Percentiles rank a stretch among this genome's conserved stretches.
phyloP scores from a whole-genome alignment of 2,888 invertebrate genomes.

The Erebia epiphron region DNA sequence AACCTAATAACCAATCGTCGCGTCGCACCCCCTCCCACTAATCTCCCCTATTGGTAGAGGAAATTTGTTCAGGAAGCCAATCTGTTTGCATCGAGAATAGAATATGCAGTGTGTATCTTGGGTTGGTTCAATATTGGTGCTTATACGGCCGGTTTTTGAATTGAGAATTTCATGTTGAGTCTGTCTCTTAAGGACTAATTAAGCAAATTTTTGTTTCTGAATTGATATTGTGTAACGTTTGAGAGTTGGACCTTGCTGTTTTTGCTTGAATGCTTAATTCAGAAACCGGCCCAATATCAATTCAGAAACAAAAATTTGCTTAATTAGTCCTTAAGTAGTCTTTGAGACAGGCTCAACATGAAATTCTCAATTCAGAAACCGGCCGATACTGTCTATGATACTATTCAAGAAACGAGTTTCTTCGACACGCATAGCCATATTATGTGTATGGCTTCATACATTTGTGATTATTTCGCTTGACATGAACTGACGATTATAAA shows the following conservation, averaged over 20 bases:
- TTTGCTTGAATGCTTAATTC: too few relatives aligned
- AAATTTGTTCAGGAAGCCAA: constrained; percentile 18
- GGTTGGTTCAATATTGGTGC: neutral
- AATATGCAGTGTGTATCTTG: neutral
- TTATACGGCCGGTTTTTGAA: too few relatives aligned
- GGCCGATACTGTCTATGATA: neutral
- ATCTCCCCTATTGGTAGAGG: constrained; percentile 21
- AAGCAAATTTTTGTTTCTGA: too few relatives aligned
- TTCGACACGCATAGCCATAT: neutral
- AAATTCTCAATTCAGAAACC: too few relatives aligned
- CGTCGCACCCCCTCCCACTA: neutral
- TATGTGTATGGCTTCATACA: constrained; percentile 5
- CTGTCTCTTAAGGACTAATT: too few relatives aligned
- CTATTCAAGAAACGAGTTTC: neutral
- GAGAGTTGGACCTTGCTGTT: too few relatives aligned
- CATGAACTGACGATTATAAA: constrained; percentile 1
- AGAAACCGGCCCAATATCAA: too few relatives aligned
- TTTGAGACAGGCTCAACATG: too few relatives aligned
- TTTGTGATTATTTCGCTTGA: constrained; percentile 12
- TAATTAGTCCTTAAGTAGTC: too few relatives aligned
- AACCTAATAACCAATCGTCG: constrained; percentile 38
- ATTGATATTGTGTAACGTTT: too few relatives aligned
- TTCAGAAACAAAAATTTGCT: too few relatives aligned
- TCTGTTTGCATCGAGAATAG: constrained; percentile 7
- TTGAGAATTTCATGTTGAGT: too few relatives aligned